These are phyloP conservation scores for Drosophila jambulina DNA, from an alignment of 1,140 invertebrate genomes.

Conservation along the genomic window DNA sequence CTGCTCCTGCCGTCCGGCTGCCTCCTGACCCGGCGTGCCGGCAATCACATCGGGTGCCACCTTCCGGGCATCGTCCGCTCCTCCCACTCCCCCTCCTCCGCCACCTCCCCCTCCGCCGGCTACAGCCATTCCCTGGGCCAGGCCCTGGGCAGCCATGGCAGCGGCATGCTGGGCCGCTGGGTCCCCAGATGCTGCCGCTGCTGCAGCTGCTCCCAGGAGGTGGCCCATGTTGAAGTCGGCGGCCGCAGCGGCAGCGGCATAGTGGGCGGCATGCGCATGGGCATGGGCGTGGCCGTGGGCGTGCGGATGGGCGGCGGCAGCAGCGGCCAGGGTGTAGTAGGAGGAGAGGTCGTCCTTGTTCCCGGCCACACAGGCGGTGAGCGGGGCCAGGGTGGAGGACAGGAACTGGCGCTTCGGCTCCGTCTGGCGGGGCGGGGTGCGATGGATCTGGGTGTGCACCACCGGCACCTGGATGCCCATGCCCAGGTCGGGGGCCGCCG, in stretches of 20 bases:
- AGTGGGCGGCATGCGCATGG: constrained; percentile 85
- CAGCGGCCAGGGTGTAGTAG: constrained; percentile 88
- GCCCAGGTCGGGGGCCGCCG: constrained; percentile 87
- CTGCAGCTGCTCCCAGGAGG: constrained; percentile 86
- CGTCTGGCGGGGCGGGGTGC: constrained; percentile 79
- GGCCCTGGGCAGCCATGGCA: constrained; percentile 45
- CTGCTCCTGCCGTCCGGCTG: constrained; percentile 85
- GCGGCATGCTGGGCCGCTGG: constrained; percentile 56
- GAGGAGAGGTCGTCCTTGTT: constrained; percentile 89
- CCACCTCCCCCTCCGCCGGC: neutral
- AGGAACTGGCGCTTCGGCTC: constrained; percentile 90
- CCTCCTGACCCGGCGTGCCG: constrained; percentile 88
- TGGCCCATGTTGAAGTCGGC: constrained; percentile 89
- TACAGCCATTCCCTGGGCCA: constrained; percentile 47
- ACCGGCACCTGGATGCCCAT: constrained; percentile 86
- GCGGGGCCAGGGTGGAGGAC: constrained; percentile 90
- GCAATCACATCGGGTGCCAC: constrained; percentile 91
- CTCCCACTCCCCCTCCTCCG: neutral
- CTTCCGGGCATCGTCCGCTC: constrained; percentile 83
- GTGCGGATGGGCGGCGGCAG: constrained; percentile 85
- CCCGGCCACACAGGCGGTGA: constrained; percentile 90
- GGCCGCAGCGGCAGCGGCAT: constrained; percentile 83
- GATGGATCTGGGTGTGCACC: constrained; percentile 83
- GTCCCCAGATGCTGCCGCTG: constrained; percentile 40
- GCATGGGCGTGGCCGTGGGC: constrained; percentile 54